phyloP scores from a whole-genome alignment of 2,797 vertebrate genomes.

The Propithecus perrieri region DNA sequence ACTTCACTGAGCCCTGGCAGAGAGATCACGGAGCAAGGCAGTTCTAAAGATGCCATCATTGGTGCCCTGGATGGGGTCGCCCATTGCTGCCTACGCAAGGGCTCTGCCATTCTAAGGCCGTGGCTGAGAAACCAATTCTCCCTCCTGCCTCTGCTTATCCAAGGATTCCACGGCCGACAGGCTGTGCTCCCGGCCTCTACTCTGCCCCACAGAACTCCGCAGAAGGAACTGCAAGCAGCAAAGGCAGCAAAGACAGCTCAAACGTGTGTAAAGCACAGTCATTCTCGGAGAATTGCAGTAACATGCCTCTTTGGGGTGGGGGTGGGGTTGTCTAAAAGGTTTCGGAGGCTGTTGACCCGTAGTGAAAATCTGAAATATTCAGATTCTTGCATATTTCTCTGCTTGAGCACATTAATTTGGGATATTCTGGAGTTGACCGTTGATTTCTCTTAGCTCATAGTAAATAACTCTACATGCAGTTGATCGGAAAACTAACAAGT shows the following conservation, averaged over 20 bases:
- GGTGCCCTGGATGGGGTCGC: background rate
- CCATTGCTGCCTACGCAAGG: fast-evolving
- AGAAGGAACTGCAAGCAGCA: background rate
- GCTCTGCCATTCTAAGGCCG: background rate
- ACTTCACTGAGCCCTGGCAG: background rate
- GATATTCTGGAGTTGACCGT: background rate
- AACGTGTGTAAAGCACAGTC: background rate
- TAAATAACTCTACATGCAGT: background rate
- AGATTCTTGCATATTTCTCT: background rate
- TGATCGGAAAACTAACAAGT: background rate
- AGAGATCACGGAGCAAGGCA: background rate
- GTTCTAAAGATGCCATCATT: background rate
- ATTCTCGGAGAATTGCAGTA: background rate
- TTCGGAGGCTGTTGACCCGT: background rate
- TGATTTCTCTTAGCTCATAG: background rate
- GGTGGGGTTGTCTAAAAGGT: background rate
- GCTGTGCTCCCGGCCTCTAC: background rate
- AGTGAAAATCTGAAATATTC: background rate
- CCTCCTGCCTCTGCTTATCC: background rate
- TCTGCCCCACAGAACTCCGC: background rate
- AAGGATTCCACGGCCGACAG: background rate
- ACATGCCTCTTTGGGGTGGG: background rate
- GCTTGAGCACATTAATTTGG: background rate
- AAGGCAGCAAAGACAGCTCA: background rate
- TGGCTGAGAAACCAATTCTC: background rate